A percentile compares a stretch with the other conserved stretches of the same genome.
Conservation (phyloP, 2,888 invertebrate genomes). For the Shargacucullia verbasci region DNA sequence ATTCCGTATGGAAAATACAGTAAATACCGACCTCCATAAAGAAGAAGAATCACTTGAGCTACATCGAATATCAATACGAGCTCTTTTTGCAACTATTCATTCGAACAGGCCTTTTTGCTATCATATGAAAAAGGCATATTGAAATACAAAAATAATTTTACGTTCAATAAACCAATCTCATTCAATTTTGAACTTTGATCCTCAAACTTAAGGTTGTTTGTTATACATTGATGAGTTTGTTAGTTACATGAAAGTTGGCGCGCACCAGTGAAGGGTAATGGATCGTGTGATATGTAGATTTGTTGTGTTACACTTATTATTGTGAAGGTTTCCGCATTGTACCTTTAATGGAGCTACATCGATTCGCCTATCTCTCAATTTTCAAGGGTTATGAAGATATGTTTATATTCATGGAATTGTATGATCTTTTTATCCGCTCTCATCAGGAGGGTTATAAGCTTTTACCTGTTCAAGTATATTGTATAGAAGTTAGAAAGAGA, state of each 20-base stretch:
- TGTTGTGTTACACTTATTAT: conserved; percentile 73
- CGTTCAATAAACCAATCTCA: conserved; percentile 16
- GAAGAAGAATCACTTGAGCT: conserved; percentile 53
- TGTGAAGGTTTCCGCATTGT: conserved; percentile 66
- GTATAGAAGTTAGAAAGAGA: not conserved
- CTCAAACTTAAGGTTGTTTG: conserved; percentile 18
- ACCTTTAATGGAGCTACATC: conserved; percentile 67
- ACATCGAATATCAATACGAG: conserved; percentile 56
- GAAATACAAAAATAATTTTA: conserved; percentile 41
- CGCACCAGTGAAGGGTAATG: conserved; percentile 71
- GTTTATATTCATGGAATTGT: conserved; percentile 41
- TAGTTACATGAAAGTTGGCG: conserved; percentile 52
- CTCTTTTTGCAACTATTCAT: conserved; percentile 43
- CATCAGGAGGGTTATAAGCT: conserved; percentile 4
- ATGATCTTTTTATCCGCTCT: conserved; percentile 35
- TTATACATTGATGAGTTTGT: conserved; percentile 12
- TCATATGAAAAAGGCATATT: conserved; percentile 48
- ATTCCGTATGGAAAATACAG: conserved; percentile 18
- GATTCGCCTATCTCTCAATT: conserved; percentile 65
- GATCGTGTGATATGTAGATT: conserved; percentile 81
- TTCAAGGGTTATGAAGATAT: conserved; percentile 50
- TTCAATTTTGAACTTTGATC: conserved; percentile 37
- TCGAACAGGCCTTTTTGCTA: conserved; percentile 48
- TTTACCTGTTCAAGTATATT: not conserved
- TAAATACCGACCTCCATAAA: conserved; percentile 28